A percentile compares a stretch with the other conserved stretches of the same genome.
These are phyloP conservation scores for Tetrao urogallus DNA, from an alignment of 2,113 vertebrate species.

Conservation along the genomic window DNA sequence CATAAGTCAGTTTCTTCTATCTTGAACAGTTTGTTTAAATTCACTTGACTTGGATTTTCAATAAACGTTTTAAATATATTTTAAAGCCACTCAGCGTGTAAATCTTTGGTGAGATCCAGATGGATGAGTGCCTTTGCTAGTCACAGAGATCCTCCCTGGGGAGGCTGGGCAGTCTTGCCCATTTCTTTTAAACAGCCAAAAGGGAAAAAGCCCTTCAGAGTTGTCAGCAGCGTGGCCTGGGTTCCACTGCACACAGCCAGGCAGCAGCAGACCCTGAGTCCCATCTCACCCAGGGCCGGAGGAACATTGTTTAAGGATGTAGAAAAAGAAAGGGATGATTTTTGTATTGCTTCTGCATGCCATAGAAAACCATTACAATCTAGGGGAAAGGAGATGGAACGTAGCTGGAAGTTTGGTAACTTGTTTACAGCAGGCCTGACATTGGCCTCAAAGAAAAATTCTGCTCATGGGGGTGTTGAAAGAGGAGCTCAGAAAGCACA, in stretches of 20 bases:
- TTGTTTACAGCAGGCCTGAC: neutral
- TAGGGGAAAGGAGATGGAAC: neutral
- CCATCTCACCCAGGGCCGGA: neutral
- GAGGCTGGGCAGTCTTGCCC: neutral
- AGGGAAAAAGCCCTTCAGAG: neutral
- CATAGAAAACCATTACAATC: neutral
- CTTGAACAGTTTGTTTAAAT: conserved; percentile 62
- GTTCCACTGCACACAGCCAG: neutral
- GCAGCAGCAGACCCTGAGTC: neutral
- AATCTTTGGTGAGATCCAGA: conserved; percentile 11
- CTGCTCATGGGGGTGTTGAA: neutral
- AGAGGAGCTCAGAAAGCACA: neutral
- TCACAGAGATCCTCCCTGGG: neutral
- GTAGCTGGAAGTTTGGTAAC: neutral
- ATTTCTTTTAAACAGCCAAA: neutral
- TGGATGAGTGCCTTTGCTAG: neutral
- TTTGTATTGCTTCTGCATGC: neutral
- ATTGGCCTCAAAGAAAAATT: neutral
- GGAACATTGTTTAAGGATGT: neutral
- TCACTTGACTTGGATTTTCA: conserved; percentile 59
- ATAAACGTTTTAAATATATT: conserved; percentile 61
- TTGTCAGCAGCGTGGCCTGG: neutral
- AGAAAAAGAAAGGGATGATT: neutral
- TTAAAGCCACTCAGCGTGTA: neutral
- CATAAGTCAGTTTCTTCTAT: conserved; percentile 54